Base-by-base conservation (phyloP, 2,113 vertebrate species). In the Cheirogaleus medius region DNA sequence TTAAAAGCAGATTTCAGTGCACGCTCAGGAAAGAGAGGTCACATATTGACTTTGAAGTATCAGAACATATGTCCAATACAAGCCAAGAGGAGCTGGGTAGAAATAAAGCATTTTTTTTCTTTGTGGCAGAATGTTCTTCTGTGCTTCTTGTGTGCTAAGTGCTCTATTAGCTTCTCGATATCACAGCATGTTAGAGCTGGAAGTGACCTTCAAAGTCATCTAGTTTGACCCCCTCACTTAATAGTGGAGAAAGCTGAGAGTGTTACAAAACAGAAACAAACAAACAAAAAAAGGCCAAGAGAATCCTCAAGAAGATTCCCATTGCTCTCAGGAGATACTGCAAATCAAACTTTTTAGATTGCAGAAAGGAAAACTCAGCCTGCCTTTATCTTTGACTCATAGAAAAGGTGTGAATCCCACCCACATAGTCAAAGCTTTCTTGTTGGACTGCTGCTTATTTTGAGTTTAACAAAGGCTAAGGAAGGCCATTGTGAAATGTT, bases 1-100 rank as follows among this genome's bases (percentile, higher is more conserved):
- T 78, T 95, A 54, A 80, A 85, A 87, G 39, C 39, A 93, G 47
- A 90, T 96, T 94, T 93, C 39, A 66, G n/a, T 85, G 15, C 6
- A 77, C 74, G 42, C 21, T n/a, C 83, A 49, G 47, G 64, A 84
- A 78, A 68, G 32, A 63, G 37, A 82, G n/a, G 44, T 95, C 81
- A 88, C 54, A 25, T 20, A 77, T 58, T 77, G 42, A 56, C 66
- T 83, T n/a, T 68, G 73, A 74, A 83, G 29, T 49, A 88, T 73
- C 11, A 37, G 60, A 73, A 52, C 25, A 32, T 47, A 71, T 52
- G 37, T 91, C 77, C 63, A 56, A 12, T 34, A 85, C 37, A 90
- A 92, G 69, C 29, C 73, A 78, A 90, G 32, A 49, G 9, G 39
- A 49, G 2, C 39, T 60, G 39, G 17, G 17, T n/a, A 81, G 83